Base-by-base conservation (phyloP, 2,797 vertebrate species). In the Melanotaenia maccullochi region DNA sequence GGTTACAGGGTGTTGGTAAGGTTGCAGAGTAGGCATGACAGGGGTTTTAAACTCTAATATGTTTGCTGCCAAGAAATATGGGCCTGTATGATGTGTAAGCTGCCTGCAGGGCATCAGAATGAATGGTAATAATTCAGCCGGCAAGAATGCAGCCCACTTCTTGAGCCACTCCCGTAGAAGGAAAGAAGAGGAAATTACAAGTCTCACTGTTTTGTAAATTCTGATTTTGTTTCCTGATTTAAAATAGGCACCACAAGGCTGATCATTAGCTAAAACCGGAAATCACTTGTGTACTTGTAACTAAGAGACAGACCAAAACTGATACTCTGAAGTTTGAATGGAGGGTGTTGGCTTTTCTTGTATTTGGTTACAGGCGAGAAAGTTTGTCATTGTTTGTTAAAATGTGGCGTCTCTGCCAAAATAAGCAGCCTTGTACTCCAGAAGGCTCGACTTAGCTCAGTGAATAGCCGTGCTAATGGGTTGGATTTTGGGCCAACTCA, bases 21-120 rank as follows among this genome's bases (percentile, higher is more conserved):
- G 83, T 78, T 90, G 86, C 87, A 90, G 81, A 85, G 76, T 75
- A 75, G 85, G 78, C 82, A 79, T 85, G 83, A 89, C 74, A 84
- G 66, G 75, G 82, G 81, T 85, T 90, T 90, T 70, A 83, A 80
- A 74, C 73, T 85, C 75, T 81, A 89, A 88, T 85, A 87, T 87
- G 79, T 89, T 85, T 66, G 76, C 81, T 90, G 85, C 88, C 76
- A 88, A 83, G 68, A 87, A 82, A 83, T 85, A 70, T 65, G 69
- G 68, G 77, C 61, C 60, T 24, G 22, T 72, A 18, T 58, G 81
- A 90, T 80, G 86, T 79, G 81, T 74, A 83, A 81, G 84, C 71
- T 13, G 68, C 73, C 85, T 59, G 51, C 65, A 78, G 78, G 85
- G 73, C 75, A 71, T 85, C 76, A 30, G 55, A 77, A 76, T 60